Evolutionary conservation across 2,113 vertebrate species (phyloP).

Genomic region (Syngnathoides biaculeatus): DNA sequence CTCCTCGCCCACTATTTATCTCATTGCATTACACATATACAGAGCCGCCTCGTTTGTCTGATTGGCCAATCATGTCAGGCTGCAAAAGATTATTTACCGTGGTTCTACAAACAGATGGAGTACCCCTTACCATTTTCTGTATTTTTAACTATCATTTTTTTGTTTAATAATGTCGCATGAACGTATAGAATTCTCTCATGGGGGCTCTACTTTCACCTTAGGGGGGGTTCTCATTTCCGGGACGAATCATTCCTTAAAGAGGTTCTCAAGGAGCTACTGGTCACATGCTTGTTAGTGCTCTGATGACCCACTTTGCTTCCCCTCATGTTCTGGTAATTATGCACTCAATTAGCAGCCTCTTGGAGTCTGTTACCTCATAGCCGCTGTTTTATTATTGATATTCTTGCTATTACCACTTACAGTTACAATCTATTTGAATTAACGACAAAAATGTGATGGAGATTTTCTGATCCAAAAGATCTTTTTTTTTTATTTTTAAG

Average conservation of each 20-base stretch:
- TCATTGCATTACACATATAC: slow-evolving; percentile 28
- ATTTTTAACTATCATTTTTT: not conserved
- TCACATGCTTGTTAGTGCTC: slow-evolving; percentile 62
- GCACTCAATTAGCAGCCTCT: slow-evolving; percentile 63
- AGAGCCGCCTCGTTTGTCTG: slow-evolving; percentile 24
- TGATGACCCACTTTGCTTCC: slow-evolving; percentile 66
- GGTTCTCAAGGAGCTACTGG: slow-evolving; percentile 47
- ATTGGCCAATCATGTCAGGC: slow-evolving; percentile 15
- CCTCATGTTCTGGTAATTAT: slow-evolving; percentile 64
- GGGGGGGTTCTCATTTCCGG: slow-evolving; percentile 32
- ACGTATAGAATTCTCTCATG: slow-evolving; percentile 24
- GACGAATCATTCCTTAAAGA: slow-evolving; percentile 50
- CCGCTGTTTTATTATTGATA: slow-evolving; percentile 60
- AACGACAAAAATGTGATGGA: slow-evolving; percentile 11
- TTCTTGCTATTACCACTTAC: slow-evolving; percentile 26
- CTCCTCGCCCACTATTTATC: slow-evolving; percentile 38
- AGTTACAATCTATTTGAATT: slow-evolving; percentile 16
- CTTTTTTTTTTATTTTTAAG: slow-evolving; percentile 53
- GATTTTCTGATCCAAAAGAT: slow-evolving; percentile 24
- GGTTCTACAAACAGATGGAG: not conserved
- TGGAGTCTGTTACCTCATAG: slow-evolving; percentile 54
- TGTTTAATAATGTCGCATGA: slow-evolving; percentile 17
- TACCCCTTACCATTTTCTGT: not conserved
- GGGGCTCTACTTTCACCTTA: slow-evolving; percentile 8
- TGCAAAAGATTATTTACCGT: slow-evolving; percentile 17